A percentile compares a stretch with the other conserved stretches of the same genome.
Evolutionary conservation across 2,113 vertebrate genomes (phyloP).

Genomic region (Scopus umbretta): DNA sequence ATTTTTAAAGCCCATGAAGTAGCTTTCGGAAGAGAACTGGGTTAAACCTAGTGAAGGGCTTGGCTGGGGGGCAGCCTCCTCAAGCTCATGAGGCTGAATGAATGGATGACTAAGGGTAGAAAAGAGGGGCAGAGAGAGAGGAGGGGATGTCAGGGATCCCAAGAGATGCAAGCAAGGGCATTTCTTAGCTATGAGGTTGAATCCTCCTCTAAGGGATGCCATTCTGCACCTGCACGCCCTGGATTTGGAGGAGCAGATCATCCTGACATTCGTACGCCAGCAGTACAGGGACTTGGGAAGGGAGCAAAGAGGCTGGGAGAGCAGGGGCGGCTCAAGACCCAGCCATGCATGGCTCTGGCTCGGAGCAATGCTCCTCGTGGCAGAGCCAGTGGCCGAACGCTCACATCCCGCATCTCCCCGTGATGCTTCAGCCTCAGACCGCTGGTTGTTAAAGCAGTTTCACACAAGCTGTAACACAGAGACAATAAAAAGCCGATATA

Average conservation of each 20-base stretch:
- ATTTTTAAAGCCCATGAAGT: background rate
- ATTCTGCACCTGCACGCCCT: background rate
- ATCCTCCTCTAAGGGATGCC: background rate
- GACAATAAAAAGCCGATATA: background rate
- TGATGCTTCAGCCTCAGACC: background rate
- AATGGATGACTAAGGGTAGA: background rate
- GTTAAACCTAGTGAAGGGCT: background rate
- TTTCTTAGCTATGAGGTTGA: background rate
- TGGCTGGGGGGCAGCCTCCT: background rate
- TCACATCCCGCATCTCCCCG: accelerated
- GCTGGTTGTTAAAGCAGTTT: background rate
- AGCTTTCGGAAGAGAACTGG: background rate
- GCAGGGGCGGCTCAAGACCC: background rate
- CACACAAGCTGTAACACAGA: too few species aligned
- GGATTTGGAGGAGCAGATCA: background rate
- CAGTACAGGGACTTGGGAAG: background rate
- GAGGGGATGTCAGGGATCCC: background rate
- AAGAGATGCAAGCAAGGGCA: background rate
- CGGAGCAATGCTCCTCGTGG: background rate
- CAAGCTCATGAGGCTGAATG: background rate
- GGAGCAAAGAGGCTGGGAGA: background rate
- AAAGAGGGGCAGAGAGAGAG: background rate
- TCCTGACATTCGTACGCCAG: background rate
- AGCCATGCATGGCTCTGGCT: accelerated
- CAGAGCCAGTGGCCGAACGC: background rate